These are phyloP conservation scores for Amyelois transitella DNA, from an alignment of 1,140 invertebrate genomes.

Conservation along the genomic window DNA sequence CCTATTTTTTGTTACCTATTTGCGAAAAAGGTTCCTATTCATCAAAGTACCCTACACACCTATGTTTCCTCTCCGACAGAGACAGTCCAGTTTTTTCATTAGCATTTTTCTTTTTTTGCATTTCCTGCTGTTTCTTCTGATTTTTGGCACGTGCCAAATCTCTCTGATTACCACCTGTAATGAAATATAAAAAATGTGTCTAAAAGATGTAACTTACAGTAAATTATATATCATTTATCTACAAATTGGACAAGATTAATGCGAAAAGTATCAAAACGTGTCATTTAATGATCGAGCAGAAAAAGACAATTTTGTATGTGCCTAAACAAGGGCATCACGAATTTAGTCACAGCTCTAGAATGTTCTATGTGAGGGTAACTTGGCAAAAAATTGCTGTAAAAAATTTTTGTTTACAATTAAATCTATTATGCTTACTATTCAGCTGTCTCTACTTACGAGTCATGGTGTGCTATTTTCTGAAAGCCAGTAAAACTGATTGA, in stretches of 20 bases:
- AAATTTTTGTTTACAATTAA: neutral
- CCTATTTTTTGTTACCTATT: too few species aligned
- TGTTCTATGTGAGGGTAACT: too few species aligned
- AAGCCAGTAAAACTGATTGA: slow-evolving; percentile 25
- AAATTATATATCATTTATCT: too few species aligned
- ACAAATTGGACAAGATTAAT: too few species aligned
- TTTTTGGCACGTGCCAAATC: slow-evolving; percentile 89
- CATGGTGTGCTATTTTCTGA: slow-evolving; percentile 36
- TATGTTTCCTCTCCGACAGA: slow-evolving; percentile 85
- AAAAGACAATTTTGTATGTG: slow-evolving; percentile 17
- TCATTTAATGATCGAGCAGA: too few species aligned
- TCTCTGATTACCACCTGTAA: slow-evolving; percentile 87
- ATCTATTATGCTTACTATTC: neutral
- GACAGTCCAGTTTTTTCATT: slow-evolving; percentile 83
- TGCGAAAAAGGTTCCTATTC: too few species aligned
- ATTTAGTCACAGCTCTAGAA: too few species aligned
- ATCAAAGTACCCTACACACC: slow-evolving; percentile 66
- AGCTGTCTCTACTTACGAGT: slow-evolving; percentile 58
- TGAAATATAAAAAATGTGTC: slow-evolving; percentile 1
- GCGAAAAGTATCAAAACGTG: too few species aligned
- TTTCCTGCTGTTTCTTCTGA: slow-evolving; percentile 85
- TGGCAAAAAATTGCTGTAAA: too few species aligned
- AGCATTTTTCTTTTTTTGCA: slow-evolving; percentile 79
- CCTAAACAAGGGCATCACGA: too few species aligned
- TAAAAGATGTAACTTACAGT: neutral